Conservation (phyloP, 1,140 invertebrate genomes). For the Halesus radiatus region DNA sequence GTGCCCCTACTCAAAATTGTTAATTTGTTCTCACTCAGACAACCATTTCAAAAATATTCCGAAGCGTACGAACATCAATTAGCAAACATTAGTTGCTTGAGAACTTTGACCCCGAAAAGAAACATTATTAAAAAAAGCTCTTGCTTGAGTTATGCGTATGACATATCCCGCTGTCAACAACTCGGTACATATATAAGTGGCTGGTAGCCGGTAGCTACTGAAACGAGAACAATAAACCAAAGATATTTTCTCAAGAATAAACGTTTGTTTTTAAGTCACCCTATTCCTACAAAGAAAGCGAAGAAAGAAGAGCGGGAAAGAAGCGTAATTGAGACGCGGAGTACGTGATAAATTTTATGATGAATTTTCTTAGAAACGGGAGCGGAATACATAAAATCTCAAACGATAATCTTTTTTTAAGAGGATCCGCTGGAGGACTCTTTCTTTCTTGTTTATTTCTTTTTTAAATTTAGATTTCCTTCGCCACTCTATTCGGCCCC, state of each 20-base stretch:
- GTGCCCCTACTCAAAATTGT: too few relatives aligned
- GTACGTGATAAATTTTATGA: conserved; percentile 43
- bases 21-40: too few relatives aligned
- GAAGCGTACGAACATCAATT: too few relatives aligned
- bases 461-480: conserved; percentile 5
- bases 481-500: too few relatives aligned
- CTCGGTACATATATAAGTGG: too few relatives aligned
- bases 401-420: conserved; percentile 34
- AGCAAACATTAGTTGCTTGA: too few relatives aligned
- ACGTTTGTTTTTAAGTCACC: conserved; percentile 6
- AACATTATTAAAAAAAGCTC: too few relatives aligned
- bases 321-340: conserved; percentile 32
- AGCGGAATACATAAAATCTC: conserved; percentile 32
- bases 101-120: too few relatives aligned
- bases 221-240: neutral
- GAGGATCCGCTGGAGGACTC: neutral
- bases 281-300: neutral
- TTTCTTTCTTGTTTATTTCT: conserved; percentile 28
- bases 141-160: too few relatives aligned
- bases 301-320: conserved; percentile 6
- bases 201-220: too few relatives aligned
- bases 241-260: neutral
- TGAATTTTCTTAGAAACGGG: conserved; percentile 27
- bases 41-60: too few relatives aligned
- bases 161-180: too few relatives aligned